These are phyloP conservation scores for Tribolium freemani DNA, from an alignment of 2,888 invertebrate species.

Conservation along the genomic window DNA sequence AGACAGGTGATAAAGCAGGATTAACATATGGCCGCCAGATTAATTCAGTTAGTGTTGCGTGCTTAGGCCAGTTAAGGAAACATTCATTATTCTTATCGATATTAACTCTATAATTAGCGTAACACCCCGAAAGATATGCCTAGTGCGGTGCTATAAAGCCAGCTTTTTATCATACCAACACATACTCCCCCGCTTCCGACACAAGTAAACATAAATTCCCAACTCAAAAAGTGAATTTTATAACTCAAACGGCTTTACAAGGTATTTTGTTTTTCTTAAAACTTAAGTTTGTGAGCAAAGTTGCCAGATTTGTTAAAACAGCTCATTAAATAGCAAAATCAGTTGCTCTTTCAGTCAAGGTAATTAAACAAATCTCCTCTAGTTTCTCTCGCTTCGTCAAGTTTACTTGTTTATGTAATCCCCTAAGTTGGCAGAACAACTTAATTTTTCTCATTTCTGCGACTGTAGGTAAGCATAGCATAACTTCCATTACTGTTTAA, in stretches of 20 bases:
- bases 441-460: not conserved
- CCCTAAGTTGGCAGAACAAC: not conserved
- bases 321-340: not conserved
- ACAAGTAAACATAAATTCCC: too few relatives aligned
- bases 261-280: too few relatives aligned
- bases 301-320: not conserved
- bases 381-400: slow-evolving; percentile 1
- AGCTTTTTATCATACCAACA: not conserved
- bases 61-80: slow-evolving; percentile 47
- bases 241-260: too few relatives aligned
- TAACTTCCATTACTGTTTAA: slow-evolving; percentile 1
- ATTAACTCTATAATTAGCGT: slow-evolving; percentile 46
- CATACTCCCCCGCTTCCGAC: not conserved
- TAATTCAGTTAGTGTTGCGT: slow-evolving; percentile 47
- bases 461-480: not conserved
- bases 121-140: slow-evolving; percentile 20
- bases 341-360: not conserved
- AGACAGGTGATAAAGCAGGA: slow-evolving; percentile 47
- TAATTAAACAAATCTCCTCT: not conserved
- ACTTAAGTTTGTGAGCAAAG: too few relatives aligned
- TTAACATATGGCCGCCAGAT: slow-evolving; percentile 47
- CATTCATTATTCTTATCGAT: slow-evolving; percentile 49
- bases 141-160: not conserved
- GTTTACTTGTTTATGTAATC: not conserved
- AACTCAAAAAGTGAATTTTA: too few relatives aligned